phyloP scores from a whole-genome alignment of 2,888 invertebrate genomes.

The Augochlorella aurata region DNA sequence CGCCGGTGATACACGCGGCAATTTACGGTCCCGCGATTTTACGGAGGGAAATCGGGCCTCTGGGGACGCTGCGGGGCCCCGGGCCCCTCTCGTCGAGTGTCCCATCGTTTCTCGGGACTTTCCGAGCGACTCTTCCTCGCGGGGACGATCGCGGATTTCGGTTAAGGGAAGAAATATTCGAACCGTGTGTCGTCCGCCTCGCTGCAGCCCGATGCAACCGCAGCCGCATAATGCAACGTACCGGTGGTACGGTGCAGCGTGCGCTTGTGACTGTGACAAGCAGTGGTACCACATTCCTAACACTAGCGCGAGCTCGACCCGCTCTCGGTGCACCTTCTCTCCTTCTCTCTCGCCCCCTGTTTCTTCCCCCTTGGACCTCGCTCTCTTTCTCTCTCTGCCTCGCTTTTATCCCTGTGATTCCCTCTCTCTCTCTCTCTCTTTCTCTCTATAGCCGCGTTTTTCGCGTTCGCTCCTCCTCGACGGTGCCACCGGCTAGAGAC shows the following conservation, averaged over 20 bases:
- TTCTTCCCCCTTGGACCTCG: constrained; percentile 2
- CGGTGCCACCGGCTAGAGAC: constrained; percentile 41
- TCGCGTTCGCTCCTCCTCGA: constrained; percentile 1
- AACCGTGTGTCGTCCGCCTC: constrained; percentile 2
- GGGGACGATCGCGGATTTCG: not conserved
- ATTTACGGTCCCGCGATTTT: constrained; percentile 28
- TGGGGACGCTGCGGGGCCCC: not conserved
- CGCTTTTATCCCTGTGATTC: constrained; percentile 5
- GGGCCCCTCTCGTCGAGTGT: not conserved
- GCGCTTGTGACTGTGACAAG: constrained; percentile 80
- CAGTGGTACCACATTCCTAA: constrained; percentile 82
- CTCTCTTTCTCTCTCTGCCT: not conserved
- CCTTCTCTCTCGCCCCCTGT: constrained; percentile 15
- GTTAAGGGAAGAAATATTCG: not conserved
- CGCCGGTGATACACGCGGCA: constrained; percentile 23
- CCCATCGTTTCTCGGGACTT: not conserved
- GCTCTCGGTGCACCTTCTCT: constrained; percentile 66
- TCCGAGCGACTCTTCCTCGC: rapidly evolving
- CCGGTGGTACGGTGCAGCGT: constrained; percentile 57
- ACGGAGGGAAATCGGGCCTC: constrained; percentile 15
- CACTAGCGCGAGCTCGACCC: constrained; percentile 74
- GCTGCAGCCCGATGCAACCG: constrained; percentile 45
- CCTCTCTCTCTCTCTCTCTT: not conserved
- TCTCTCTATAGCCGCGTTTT: not conserved
- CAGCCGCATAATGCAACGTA: constrained; percentile 60